Evolutionary conservation across 2,797 vertebrate species (phyloP).

Genomic region (Micromesistius poutassou): DNA sequence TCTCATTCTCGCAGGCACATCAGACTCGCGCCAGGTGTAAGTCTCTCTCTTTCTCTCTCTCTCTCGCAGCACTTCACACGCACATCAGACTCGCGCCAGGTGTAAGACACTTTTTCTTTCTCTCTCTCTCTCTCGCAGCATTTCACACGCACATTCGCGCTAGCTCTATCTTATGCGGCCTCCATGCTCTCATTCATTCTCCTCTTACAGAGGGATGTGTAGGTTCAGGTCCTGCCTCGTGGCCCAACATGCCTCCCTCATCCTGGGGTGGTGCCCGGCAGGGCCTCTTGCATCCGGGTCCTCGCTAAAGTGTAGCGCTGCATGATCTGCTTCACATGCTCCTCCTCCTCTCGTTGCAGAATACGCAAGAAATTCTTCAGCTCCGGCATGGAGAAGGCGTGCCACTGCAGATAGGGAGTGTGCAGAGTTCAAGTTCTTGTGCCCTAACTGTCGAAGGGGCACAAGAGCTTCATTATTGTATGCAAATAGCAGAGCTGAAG

Average conservation of each 20-base stretch:
- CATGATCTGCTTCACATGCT: slow-evolving; percentile 84
- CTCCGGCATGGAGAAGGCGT: slow-evolving; percentile 90
- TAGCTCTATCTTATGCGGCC: slow-evolving; percentile 62
- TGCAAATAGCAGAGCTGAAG: neutral
- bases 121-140: slow-evolving; percentile 64
- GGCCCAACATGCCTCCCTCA: slow-evolving; percentile 61
- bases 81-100: slow-evolving; percentile 71
- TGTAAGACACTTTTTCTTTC: slow-evolving; percentile 71
- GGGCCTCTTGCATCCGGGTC: slow-evolving; percentile 81
- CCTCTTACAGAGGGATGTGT: slow-evolving; percentile 47
- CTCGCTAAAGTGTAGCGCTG: slow-evolving; percentile 84
- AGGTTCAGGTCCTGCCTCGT: slow-evolving; percentile 51
- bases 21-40: slow-evolving; percentile 73
- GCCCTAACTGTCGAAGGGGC: neutral
- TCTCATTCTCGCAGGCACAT: slow-evolving; percentile 71
- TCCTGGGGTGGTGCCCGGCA: slow-evolving; percentile 78
- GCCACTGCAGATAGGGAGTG: slow-evolving; percentile 76
- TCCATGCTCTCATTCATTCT: slow-evolving; percentile 66
- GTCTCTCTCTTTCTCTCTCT: slow-evolving; percentile 66
- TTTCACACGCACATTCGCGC: slow-evolving; percentile 71
- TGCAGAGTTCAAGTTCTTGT: neutral
- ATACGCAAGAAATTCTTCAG: slow-evolving; percentile 90
- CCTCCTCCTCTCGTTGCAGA: slow-evolving; percentile 89
- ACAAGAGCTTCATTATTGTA: neutral
- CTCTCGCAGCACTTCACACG: slow-evolving; percentile 69